Conservation (phyloP, 2,888 invertebrate species). For the Cepaea hortensis region DNA sequence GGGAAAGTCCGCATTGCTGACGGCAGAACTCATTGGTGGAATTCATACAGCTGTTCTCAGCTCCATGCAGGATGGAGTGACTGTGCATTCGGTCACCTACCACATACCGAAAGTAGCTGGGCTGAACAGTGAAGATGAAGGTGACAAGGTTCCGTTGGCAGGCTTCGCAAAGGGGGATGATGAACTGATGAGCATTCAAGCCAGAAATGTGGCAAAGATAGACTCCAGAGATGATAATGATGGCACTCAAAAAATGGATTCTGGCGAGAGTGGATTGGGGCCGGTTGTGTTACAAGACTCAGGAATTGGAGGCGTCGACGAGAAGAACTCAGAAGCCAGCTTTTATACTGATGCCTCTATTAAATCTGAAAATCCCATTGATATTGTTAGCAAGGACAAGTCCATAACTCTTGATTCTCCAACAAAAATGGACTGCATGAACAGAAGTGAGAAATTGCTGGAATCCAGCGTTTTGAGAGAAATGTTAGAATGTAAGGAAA, state of each 20-base stretch:
- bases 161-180: neutral
- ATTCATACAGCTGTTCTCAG: slow-evolving; percentile 55
- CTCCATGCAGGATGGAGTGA: slow-evolving; percentile 57
- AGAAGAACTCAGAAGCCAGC: neutral
- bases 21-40: slow-evolving; percentile 53
- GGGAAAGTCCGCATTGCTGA: slow-evolving; percentile 47
- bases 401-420: neutral
- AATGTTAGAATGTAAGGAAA: slow-evolving; percentile 37
- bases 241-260: neutral
- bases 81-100: slow-evolving; percentile 66
- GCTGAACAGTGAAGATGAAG: slow-evolving; percentile 10
- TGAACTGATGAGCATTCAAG: slow-evolving; percentile 1
- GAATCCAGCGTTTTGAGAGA: slow-evolving; percentile 34
- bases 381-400: neutral
- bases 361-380: neutral
- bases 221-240: neutral
- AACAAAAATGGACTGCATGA: neutral
- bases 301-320: slow-evolving; percentile 4
- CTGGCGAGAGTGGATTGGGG: neutral
- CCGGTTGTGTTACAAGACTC: slow-evolving; percentile 14
- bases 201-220: neutral
- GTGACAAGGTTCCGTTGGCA: neutral
- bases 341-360: neutral
- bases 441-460: slow-evolving; percentile 3
- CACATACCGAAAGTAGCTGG: slow-evolving; percentile 55